Base-by-base conservation (phyloP, 1,140 invertebrate genomes). In the Drosophila bocki region DNA sequence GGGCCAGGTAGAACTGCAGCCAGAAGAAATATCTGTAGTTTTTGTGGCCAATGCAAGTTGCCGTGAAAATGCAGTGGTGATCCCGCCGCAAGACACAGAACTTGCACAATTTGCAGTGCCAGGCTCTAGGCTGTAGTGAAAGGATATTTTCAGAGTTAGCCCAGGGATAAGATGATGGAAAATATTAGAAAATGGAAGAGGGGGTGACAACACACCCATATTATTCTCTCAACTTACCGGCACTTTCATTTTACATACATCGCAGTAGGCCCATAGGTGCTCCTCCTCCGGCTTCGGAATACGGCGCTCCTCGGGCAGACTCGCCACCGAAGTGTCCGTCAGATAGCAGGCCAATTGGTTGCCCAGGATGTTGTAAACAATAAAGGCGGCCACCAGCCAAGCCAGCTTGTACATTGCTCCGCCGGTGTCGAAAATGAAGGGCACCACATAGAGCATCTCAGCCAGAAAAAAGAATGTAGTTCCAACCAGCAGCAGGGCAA, bases 21-120 rank as follows among this genome's bases (percentile, higher is more conserved):
- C 96, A 95, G 1, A 97, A 93, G 86, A 98, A 99, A 92, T 97
- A 99, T 84, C 98, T 94, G 77, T 97, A 96, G 93, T 99, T 99
- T 60, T 94, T 94, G 92, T 98, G 96, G 0, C 98, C 98, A 12
- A 99, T 94, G 93, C 98, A 99, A 88, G 96, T 96, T 15, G 96
- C 96, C 17, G 96, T 96, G 91, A 99, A 99, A 48, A 96, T 95
- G 92, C 98, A 99, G 91, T 99, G 98, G 93, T 99, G 98, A 92
- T 99, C 98, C 76, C 98, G 94, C 91, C 98, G 98, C n/a, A 98
- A 90, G 44, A 99, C 96, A 90, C 98, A 99, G n/a, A 93, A 88
- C 71, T 94, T 91, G 86, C 98, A 99, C 48, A 93, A 94, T 44
- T 94, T 93, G 88, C 98, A 99, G 92, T 99, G 98, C 95, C 97